Conservation (phyloP, 2,888 invertebrate species). For the Hedychridium roseum region DNA sequence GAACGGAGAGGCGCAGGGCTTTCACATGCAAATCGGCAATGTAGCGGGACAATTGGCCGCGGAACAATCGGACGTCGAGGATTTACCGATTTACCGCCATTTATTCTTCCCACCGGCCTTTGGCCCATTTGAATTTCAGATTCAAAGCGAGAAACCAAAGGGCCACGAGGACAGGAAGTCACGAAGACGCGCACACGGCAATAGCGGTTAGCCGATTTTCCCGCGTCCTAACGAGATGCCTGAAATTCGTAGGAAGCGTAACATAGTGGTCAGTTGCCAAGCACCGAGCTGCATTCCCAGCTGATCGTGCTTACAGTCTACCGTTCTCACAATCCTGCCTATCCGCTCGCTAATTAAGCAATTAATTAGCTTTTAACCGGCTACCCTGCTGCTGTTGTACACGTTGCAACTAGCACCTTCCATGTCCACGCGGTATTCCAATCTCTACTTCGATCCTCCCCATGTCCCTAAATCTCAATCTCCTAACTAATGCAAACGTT, state of each 20-base stretch:
- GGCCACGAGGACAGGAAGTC: too few relatives aligned
- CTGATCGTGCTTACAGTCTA: too few relatives aligned
- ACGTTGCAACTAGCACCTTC: not conserved
- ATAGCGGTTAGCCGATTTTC: too few relatives aligned
- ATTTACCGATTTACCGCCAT: slow-evolving; percentile 37
- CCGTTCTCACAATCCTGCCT: too few relatives aligned
- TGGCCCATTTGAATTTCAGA: slow-evolving; percentile 25
- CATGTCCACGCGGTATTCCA: slow-evolving; percentile 1
- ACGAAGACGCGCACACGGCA: too few relatives aligned
- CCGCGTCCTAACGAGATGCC: too few relatives aligned
- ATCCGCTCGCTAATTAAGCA: slow-evolving; percentile 27
- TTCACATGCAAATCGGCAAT: slow-evolving; percentile 40
- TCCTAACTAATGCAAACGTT: too few relatives aligned
- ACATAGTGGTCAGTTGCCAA: too few relatives aligned
- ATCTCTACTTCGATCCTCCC: not conserved
- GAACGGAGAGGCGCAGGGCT: slow-evolving; percentile 26
- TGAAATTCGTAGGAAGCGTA: too few relatives aligned
- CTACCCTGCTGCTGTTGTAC: not conserved
- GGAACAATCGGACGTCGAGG: slow-evolving; percentile 28
- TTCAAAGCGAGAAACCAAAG: too few relatives aligned
- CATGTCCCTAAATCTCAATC: not conserved
- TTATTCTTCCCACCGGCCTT: slow-evolving; percentile 29
- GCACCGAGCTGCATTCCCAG: too few relatives aligned
- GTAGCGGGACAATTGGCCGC: slow-evolving; percentile 17
- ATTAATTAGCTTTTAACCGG: slow-evolving; percentile 29